These are phyloP conservation scores for Ardeotis arabs DNA, from an alignment of 2,113 vertebrate genomes.

Conservation along the genomic window DNA sequence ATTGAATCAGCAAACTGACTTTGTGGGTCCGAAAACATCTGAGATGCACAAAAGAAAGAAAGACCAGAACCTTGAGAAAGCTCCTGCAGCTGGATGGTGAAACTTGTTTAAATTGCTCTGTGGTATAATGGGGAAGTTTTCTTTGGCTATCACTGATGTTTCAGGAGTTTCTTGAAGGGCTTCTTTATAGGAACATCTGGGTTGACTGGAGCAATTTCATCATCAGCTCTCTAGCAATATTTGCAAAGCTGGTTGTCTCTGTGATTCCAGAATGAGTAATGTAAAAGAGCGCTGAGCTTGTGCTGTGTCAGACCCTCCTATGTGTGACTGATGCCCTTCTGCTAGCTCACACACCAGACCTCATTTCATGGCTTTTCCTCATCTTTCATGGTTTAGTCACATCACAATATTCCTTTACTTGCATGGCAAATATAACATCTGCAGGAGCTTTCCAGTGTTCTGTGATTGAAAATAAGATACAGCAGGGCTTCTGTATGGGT, in stretches of 20 bases:
- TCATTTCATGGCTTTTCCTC: constrained; percentile 66
- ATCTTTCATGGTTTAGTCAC: constrained; percentile 65
- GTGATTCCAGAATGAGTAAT: constrained; percentile 17
- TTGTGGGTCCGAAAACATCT: neutral
- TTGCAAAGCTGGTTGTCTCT: constrained; percentile 40
- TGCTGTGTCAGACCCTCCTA: constrained; percentile 11
- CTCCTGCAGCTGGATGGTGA: neutral
- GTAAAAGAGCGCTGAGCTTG: constrained; percentile 12
- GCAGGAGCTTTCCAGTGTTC: constrained; percentile 48
- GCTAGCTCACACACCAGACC: constrained; percentile 23
- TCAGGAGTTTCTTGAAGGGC: constrained; percentile 47
- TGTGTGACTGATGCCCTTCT: constrained; percentile 49
- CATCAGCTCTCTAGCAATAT: neutral
- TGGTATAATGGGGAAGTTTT: constrained; percentile 36
- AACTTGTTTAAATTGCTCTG: constrained; percentile 5
- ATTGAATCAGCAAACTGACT: neutral
- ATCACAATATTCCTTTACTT: constrained; percentile 60
- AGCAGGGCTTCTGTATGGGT: constrained; percentile 40
- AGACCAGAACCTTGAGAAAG: neutral
- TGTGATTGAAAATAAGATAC: constrained; percentile 62
- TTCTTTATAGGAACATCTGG: constrained; percentile 34
- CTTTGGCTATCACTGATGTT: constrained; percentile 11
- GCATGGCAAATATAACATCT: constrained; percentile 65
- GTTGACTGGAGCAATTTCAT: constrained; percentile 16
- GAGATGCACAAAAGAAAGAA: neutral